Evolutionary conservation across 2,888 invertebrate species (phyloP).

Genomic region (Xestobium rufovillosum): DNA sequence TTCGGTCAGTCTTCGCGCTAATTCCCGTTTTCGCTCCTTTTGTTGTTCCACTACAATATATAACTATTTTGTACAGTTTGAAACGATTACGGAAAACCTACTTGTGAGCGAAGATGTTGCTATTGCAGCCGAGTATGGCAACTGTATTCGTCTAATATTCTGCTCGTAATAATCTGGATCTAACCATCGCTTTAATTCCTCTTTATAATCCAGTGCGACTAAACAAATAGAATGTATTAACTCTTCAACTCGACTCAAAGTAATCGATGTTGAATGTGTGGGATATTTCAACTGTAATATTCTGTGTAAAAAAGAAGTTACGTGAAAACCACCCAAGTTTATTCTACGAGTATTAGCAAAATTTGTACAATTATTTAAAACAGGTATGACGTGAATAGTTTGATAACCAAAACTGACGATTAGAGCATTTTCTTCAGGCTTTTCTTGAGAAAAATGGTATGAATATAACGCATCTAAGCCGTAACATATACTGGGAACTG

Average conservation of each 20-base stretch:
- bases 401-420: slow-evolving; percentile 83
- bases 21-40: slow-evolving; percentile 77
- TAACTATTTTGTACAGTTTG: slow-evolving; percentile 1
- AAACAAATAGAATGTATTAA: slow-evolving; percentile 73
- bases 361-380: slow-evolving; percentile 64
- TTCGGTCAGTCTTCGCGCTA: slow-evolving; percentile 77
- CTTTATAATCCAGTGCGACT: slow-evolving; percentile 70
- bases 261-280: slow-evolving; percentile 80
- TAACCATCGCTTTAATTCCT: slow-evolving; percentile 74
- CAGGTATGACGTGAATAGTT: slow-evolving; percentile 80
- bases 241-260: slow-evolving; percentile 80
- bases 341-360: slow-evolving; percentile 68
- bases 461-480: slow-evolving; percentile 81
- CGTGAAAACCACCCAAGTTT: slow-evolving; percentile 81
- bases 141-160: slow-evolving; percentile 76
- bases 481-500: slow-evolving; percentile 76
- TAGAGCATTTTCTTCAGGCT: slow-evolving; percentile 55
- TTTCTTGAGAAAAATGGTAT: slow-evolving; percentile 53
- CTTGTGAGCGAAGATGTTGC: slow-evolving; percentile 55
- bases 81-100: slow-evolving; percentile 9
- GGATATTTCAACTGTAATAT: slow-evolving; percentile 90
- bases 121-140: slow-evolving; percentile 67
- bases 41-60: slow-evolving; percentile 63
- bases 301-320: slow-evolving; percentile 76
- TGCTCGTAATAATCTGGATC: slow-evolving; percentile 73